These are phyloP conservation scores for Allolobophora icterica DNA, from an alignment of 2,888 invertebrate genomes.

Conservation along the genomic window DNA sequence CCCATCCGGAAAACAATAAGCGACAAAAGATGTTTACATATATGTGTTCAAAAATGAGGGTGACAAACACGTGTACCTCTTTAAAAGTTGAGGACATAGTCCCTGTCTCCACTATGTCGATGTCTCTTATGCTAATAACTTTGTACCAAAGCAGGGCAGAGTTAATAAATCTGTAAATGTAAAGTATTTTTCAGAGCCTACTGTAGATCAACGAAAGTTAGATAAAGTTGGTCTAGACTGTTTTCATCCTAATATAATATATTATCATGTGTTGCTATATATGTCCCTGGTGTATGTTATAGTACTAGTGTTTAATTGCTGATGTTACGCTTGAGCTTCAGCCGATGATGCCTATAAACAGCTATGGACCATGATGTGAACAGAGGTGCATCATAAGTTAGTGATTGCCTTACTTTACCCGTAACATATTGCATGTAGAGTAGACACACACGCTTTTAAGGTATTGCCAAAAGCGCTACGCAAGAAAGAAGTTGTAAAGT, in stretches of 20 bases:
- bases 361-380: background rate
- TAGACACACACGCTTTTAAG: background rate
- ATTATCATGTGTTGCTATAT: background rate
- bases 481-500: background rate
- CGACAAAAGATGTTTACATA: background rate
- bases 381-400: background rate
- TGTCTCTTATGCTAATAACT: background rate
- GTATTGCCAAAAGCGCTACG: background rate
- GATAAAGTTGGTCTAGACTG: background rate
- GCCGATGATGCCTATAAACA: background rate
- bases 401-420: background rate
- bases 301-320: background rate
- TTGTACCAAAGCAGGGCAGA: background rate
- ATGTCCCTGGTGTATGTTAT: background rate
- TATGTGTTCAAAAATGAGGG: background rate
- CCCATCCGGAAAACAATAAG: background rate
- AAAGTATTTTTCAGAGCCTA: background rate
- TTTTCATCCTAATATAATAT: background rate
- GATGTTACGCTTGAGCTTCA: background rate
- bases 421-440: background rate
- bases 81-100: background rate
- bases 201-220: background rate
- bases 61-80: background rate
- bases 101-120: background rate
- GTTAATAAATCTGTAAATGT: background rate